Evolutionary conservation across 2,888 invertebrate species (phyloP), one percentile per base, ranked within the genome.

Genomic region (Nymphalis c-album): DNA sequence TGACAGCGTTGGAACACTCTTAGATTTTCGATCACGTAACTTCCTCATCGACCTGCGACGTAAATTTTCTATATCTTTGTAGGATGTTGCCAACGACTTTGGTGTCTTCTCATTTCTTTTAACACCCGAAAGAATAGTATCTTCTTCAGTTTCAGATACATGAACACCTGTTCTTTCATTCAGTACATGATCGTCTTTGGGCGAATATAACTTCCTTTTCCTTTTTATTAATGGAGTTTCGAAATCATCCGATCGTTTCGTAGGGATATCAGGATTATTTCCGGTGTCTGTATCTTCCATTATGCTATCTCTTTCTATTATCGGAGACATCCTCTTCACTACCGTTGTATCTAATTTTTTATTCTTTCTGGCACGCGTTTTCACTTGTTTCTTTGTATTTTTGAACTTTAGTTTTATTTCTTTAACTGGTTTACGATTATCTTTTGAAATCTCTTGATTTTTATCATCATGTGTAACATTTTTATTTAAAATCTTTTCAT

Each of bases 181-280:
- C 7, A 77, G 69, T 1, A 74, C 66, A 46, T 77, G 80, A 62
- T 84, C 84, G 59, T 84, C 79, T 79, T 88, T 88, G 0, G 88
- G 86, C 1, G 90, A 90, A 66, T 89, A 91, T 5, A 91, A 77
- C 74, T 90, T 91, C 18, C 90, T 85, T 76, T 85, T 90, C 70
- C 78, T 81, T 55, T 80, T 82, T 22, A 72, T 53, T 20, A 70
- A 58, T 3, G 76, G 78, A 6, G 71, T 73, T 63, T 74, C 66
- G 26, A 26, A 60, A 31, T 74, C 64, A 45, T 26, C 47, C 26
- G 46, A 7, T 26, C n/a, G 59, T 45, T 57, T 58, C 10, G 47
- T 6, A 31, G 26, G 17, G 22, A 17, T 65, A 22, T 69, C 64
- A 1, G 69, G 60, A 26, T 58, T 72, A 61, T 67, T 74, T n/a